Base-by-base conservation (phyloP, 2,888 invertebrate species). In the Ashinkailepas kermadecensis region DNA sequence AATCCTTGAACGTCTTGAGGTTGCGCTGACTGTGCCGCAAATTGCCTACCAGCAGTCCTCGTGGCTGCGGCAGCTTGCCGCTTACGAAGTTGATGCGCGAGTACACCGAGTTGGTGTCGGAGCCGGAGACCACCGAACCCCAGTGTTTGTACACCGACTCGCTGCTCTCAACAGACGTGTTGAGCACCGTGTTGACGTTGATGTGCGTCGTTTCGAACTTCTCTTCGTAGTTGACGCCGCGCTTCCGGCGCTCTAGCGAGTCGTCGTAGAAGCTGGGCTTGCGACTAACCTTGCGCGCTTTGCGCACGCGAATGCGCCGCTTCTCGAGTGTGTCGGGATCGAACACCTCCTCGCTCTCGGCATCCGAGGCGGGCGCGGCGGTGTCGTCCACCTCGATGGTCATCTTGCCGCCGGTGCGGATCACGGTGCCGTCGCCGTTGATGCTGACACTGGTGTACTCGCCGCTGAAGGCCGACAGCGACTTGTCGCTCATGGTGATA, bases 341-440 rank as follows among this genome's bases (percentile, higher is more conserved):
- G 62, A 78, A 83, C 7, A 81, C 82, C 64, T 64, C 56, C 65
- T 54, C 39, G 39, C 39, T 39, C 80, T 80, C 80, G n/a, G 8
- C 7, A 23, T 59, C 80, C 4, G 65, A 12, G 54, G 39, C 67
- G n/a, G 80, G 25, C 15, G 79, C 25, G 58, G 23, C 81, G 80
- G 79, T 78, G 59, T 80, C 81, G 15, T 64, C 81, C 74, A 83
- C 81, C 64, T 82, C 81, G 25, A 83, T 83, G 23, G 83, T 82
- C 39, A 83, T 82, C 65, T 65, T 82, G 58, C 83, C 81, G 39
- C 83, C 82, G 15, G 83, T 81, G 62, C 82, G 82, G 65, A 82
- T 78, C 23, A 79, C 79, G 23, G 79, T 79, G 79, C 79, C 79
- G 79, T 59, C 79, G 58, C 58, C 79, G 58, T 59, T 13, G 58